Conservation (phyloP, 2,888 invertebrate species). For the Amiota communis region DNA sequence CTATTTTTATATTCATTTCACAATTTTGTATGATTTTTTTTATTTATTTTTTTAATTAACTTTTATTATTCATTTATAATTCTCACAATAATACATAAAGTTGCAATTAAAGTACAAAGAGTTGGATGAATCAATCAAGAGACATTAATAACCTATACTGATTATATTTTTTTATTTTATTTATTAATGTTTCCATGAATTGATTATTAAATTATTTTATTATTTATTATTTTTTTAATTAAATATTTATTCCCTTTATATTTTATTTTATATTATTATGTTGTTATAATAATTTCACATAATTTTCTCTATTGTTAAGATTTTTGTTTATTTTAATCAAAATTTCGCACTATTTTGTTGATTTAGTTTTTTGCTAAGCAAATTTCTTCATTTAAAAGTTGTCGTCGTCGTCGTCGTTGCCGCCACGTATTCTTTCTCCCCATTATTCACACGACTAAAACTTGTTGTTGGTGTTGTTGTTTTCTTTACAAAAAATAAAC, state of each 20-base stretch:
- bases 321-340: not conserved
- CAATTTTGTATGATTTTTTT: too few species aligned
- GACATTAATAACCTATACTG: too few species aligned
- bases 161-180: too few species aligned
- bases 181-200: conserved; percentile 28
- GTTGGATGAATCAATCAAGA: too few species aligned
- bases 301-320: not conserved
- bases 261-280: not conserved
- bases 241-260: not conserved
- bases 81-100: too few species aligned
- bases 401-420: conserved; percentile 1
- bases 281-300: not conserved
- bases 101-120: too few species aligned
- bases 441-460: conserved; percentile 20
- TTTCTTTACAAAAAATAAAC: not conserved
- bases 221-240: not conserved
- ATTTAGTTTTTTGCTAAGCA: not conserved
- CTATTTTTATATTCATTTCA: too few species aligned
- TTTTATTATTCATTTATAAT: too few species aligned
- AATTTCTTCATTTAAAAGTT: conserved; percentile 2
- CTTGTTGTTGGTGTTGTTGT: conserved; percentile 9
- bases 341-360: not conserved
- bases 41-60: too few species aligned
- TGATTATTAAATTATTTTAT: conserved; percentile 31
- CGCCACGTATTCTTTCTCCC: conserved; percentile 38